Evolutionary conservation across 1,140 invertebrate species (phyloP).

Genomic region (Hermetia illucens): DNA sequence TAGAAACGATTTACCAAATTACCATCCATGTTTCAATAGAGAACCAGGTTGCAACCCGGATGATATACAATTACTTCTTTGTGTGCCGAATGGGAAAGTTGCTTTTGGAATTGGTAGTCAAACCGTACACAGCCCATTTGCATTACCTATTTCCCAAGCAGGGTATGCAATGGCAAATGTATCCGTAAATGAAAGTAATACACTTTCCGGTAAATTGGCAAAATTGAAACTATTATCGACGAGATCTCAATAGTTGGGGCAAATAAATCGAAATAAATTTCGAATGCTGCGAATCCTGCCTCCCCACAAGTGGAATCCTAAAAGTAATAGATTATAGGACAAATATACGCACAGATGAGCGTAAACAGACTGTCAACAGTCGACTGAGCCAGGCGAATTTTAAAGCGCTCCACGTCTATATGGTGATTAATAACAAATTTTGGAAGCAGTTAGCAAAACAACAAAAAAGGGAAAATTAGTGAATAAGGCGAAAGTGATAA

Average conservation of each 20-base stretch:
- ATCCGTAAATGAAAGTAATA: slow-evolving; percentile 11
- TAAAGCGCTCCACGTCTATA: too few species aligned
- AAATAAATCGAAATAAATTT: slow-evolving; percentile 13
- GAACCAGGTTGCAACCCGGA: background rate
- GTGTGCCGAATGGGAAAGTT: slow-evolving; percentile 18
- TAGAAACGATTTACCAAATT: background rate
- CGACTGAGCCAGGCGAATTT: too few species aligned
- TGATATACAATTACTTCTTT: background rate
- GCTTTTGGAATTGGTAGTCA: slow-evolving; percentile 20
- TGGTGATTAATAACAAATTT: too few species aligned
- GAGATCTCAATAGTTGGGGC: slow-evolving; percentile 28
- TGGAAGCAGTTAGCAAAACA: too few species aligned
- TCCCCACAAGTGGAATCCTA: too few species aligned
- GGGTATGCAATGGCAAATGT: slow-evolving; percentile 5
- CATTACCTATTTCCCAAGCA: slow-evolving; percentile 15
- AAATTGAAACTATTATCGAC: slow-evolving; percentile 27
- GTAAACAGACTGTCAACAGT: too few species aligned
- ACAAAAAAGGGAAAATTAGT: too few species aligned
- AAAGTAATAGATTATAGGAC: too few species aligned
- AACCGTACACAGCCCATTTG: slow-evolving; percentile 23
- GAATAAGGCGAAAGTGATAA: too few species aligned
- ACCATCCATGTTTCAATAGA: background rate
- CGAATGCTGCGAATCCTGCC: slow-evolving; percentile 23
- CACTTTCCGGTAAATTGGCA: slow-evolving; percentile 9
- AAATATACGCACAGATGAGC: too few species aligned